Percentiles rank a stretch among this genome's conserved stretches.
Conservation (phyloP, 2,797 vertebrate species). For the Euphonia xanthogaster region DNA sequence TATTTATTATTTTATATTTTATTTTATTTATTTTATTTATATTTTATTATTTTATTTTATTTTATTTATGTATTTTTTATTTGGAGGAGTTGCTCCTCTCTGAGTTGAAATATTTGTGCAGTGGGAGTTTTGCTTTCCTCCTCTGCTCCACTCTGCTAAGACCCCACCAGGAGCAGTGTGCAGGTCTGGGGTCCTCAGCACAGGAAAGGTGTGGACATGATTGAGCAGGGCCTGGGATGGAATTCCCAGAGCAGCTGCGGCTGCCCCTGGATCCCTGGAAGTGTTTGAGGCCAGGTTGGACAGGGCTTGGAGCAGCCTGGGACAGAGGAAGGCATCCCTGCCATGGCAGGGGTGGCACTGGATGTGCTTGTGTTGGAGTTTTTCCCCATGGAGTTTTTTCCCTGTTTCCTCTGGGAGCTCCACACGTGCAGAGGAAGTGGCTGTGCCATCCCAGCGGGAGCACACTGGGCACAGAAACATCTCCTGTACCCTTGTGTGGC, state of each 20-base stretch:
- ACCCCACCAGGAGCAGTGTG: too few relatives aligned
- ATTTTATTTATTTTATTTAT: neutral
- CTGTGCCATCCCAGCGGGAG: neutral
- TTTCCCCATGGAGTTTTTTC: too few relatives aligned
- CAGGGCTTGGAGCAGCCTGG: neutral
- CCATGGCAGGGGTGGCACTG: neutral
- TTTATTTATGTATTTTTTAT: neutral
- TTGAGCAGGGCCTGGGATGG: neutral
- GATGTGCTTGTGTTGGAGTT: too few relatives aligned
- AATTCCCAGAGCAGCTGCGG: neutral
- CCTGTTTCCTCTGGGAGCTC: neutral
- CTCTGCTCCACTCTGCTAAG: neutral
- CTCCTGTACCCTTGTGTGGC: neutral
- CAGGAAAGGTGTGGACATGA: neutral
- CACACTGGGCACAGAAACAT: neutral
- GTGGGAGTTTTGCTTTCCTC: neutral
- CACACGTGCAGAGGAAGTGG: neutral
- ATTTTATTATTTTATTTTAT: neutral
- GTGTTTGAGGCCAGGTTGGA: neutral
- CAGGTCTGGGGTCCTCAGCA: neutral
- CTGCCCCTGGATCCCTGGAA: neutral
- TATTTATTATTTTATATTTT: neutral
- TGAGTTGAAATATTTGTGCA: neutral
- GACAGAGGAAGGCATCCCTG: rapidly evolving
- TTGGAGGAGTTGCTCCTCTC: neutral